phyloP scores from a whole-genome alignment of 2,113 vertebrate genomes.

The Micronycteris hirsuta region DNA sequence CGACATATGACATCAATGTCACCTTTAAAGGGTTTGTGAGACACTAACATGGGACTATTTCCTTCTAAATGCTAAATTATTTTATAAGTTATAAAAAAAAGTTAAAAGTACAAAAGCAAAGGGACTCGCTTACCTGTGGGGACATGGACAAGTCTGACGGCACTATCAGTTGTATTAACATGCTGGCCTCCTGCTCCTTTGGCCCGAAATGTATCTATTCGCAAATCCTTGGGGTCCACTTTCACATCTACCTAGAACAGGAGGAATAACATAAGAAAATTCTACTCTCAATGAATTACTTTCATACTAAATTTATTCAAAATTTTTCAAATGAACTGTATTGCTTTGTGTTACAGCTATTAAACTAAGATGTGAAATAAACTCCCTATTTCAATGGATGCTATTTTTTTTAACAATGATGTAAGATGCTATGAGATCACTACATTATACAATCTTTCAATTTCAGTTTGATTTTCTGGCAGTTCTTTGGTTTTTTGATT shows the following conservation, averaged over 20 bases:
- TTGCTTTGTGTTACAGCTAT: neutral
- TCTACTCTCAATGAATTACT: neutral
- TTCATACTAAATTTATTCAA: neutral
- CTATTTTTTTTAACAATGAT: neutral
- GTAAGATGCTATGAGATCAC: neutral
- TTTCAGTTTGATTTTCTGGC: too few relatives aligned
- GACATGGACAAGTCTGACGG: slow-evolving; percentile 91
- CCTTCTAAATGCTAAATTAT: neutral
- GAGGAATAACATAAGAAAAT: slow-evolving; percentile 14
- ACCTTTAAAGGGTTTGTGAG: neutral
- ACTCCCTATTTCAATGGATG: neutral
- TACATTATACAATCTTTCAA: neutral
- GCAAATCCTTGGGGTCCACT: slow-evolving; percentile 89
- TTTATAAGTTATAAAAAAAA: neutral
- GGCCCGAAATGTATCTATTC: slow-evolving; percentile 92
- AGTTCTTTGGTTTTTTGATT: too few relatives aligned
- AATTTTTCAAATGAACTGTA: slow-evolving; percentile 4
- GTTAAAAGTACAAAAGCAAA: neutral
- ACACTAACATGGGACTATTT: neutral
- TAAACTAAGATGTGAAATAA: neutral
- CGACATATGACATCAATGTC: neutral
- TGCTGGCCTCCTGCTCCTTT: slow-evolving; percentile 94
- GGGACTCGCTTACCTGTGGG: slow-evolving; percentile 86
- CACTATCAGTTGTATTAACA: slow-evolving; percentile 95
- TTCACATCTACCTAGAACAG: slow-evolving; percentile 86